Percentiles rank a stretch among this genome's conserved stretches.
These are phyloP conservation scores for Archips xylosteana DNA, from an alignment of 2,888 invertebrate species.

Conservation along the genomic window DNA sequence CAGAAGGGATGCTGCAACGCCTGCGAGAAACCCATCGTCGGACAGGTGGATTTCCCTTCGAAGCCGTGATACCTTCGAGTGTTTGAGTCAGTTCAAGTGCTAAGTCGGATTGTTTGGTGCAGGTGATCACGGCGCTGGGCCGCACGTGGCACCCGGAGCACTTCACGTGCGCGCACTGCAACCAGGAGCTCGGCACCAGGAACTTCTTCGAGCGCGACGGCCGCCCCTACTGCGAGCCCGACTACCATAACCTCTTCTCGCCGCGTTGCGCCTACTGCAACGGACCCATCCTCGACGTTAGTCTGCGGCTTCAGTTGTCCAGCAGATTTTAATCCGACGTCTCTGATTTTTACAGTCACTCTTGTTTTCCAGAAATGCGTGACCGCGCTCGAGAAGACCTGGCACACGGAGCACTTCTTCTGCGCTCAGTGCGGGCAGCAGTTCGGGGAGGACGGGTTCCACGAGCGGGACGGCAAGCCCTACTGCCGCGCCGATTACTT, in stretches of 20 bases:
- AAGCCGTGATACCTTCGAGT: conserved; percentile 25
- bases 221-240: conserved; percentile 98
- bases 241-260: conserved; percentile 99
- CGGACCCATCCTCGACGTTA: conserved; percentile 99
- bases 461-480: conserved; percentile 97
- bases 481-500: conserved; percentile 98
- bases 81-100: conserved; percentile 43
- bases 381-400: conserved; percentile 98
- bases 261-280: conserved; percentile 99
- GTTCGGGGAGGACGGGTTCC: conserved; percentile 99
- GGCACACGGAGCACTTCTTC: conserved; percentile 99
- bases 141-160: conserved; percentile 99
- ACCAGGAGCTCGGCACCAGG: conserved; percentile 97
- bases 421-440: conserved; percentile 98
- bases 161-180: conserved; percentile 99
- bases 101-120: conserved; percentile 55
- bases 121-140: conserved; percentile 97
- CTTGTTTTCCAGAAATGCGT: conserved; percentile 96
- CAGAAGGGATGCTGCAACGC: conserved; percentile 99
- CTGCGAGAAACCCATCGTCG: conserved; percentile 99
- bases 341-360: conserved; percentile 27
- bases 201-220: conserved; percentile 99
- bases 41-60: conserved; percentile 88
- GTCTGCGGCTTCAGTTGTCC: conserved; percentile 56
- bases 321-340: not conserved